Evolutionary conservation across 2,888 invertebrate genomes (phyloP), one percentile per base, ranked within the genome.

Genomic region (Pomacea canaliculata): DNA sequence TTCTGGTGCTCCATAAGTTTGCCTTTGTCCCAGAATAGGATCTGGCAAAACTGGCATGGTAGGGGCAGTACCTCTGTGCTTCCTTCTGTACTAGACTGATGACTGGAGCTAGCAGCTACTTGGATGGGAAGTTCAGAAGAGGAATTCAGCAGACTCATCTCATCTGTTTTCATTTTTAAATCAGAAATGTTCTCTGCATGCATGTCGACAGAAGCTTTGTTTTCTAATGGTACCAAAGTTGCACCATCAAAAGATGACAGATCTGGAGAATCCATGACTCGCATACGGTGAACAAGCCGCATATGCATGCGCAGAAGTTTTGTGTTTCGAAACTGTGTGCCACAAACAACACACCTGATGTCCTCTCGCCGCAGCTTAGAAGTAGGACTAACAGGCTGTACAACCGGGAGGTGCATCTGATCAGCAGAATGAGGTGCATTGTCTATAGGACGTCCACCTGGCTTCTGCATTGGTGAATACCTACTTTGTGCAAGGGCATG

Each of bases 271-370:
- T n/a, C 23, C 63, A 63, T 23, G n/a, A 48, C 46, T 19, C n/a
- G 37, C 59, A 56, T 74, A n/a, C 74, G 67, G 62, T 74, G 74
- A 46, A 74, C 69, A 46, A 74, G 62, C n/a, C 74, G 59, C 74
- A 74, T 74, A 60, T 74, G 74, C 74, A 74, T 74, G 62, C 23
- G 68, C 49, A 74, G 60, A 9, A 74, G 69, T 68, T 63, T 69
- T 49, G 10, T 27, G 63, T 74, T 74, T 49, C 74, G 59, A 62
- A 74, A 74, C 62, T 69, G 74, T 7, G 69, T 74, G 18, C 74
- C 62, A 62, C 74, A 74, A 13, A 69, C 62, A 9, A n/a, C 62
- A 49, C 74, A 74, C 18, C 27, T 67, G 19, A 70, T 70, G 4
- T 56, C 56, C 51, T 23, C 70, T 68, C 37, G n/a, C 4, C 48